These are phyloP conservation scores for Gadopsis marmoratus DNA, from an alignment of 2,797 vertebrate genomes.

Conservation along the genomic window DNA sequence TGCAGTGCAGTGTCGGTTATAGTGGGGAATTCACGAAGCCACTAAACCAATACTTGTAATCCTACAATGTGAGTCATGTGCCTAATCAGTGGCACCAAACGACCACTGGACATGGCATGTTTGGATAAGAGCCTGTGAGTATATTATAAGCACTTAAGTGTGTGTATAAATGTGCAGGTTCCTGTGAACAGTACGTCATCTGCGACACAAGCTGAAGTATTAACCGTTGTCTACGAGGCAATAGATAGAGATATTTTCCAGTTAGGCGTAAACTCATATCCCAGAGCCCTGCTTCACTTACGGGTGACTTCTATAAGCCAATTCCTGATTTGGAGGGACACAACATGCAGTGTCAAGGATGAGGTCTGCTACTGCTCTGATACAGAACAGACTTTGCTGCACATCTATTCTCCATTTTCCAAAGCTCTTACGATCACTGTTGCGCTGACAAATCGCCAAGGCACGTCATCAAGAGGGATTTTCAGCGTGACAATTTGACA, in stretches of 20 bases:
- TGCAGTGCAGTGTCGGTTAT: slow-evolving; percentile 52
- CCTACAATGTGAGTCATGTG: slow-evolving; percentile 58
- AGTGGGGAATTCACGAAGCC: slow-evolving; percentile 60
- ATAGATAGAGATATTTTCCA: slow-evolving; percentile 43
- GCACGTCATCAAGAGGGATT: slow-evolving; percentile 53
- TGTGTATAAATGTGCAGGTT: slow-evolving; percentile 7
- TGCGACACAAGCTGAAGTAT: slow-evolving; percentile 21
- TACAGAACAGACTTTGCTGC: slow-evolving; percentile 62
- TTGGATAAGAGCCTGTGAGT: slow-evolving; percentile 48
- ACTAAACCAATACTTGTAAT: slow-evolving; percentile 56
- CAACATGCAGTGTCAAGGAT: slow-evolving; percentile 47
- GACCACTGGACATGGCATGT: slow-evolving; percentile 30
- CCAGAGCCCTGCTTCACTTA: slow-evolving; percentile 29
- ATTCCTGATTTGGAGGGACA: slow-evolving; percentile 47
- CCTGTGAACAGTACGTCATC: slow-evolving; percentile 22
- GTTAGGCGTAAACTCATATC: slow-evolving; percentile 10
- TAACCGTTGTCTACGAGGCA: slow-evolving; percentile 7
- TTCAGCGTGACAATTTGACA: slow-evolving; percentile 64
- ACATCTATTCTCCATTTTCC: slow-evolving; percentile 31
- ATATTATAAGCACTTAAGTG: slow-evolving; percentile 11
- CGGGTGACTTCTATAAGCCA: slow-evolving; percentile 32
- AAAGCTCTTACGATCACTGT: slow-evolving; percentile 30
- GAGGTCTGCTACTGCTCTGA: slow-evolving; percentile 65
- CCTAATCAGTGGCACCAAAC: slow-evolving; percentile 56
- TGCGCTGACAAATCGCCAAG: slow-evolving; percentile 40